Evolutionary conservation across 2,888 invertebrate genomes (phyloP), one percentile per base, ranked within the genome.

Genomic region (Teleogryllus oceanicus): DNA sequence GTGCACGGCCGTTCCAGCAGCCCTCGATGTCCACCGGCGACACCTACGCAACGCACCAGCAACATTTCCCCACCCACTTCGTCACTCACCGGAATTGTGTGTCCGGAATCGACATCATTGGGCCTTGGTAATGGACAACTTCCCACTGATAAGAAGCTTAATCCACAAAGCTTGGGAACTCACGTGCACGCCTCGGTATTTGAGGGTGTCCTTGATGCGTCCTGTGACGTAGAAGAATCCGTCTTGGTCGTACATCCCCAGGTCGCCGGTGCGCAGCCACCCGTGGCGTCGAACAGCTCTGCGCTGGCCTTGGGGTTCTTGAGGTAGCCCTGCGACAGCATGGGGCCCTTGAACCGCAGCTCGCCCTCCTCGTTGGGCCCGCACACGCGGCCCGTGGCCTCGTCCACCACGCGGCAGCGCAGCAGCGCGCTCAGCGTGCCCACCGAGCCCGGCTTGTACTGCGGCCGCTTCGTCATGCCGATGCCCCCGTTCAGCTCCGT

Each of bases 121-220:
- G 24, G 24, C 0, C 4, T 37, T 37, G 24, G 24, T 37, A 37
- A 37, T 37, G 24, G 24, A 37, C 24, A 37, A 37, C 2, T 37
- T 37, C 24, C 24, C 4, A 2, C 4, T 37, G 24, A 37, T 37
- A 2, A 2, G 24, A 37, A 62, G 3, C 62, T 5, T 5, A 2
- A 62, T 16, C 62, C 3, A 62, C 13, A 13, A 18, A 3, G 62
- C 16, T 11, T 62, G 3, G 75, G 24, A 24, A 75, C 18, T 75
- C 21, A 75, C 75, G 21, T 75, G 75, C n/a, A n/a, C 13, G 75
- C 93, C 96, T 86, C 96, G 96, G 85, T 95, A 96, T 86, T 97
- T 97, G 84, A 97, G 96, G 50, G 97, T 90, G 85, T 96, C 96
- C 86, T 97, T 97, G 37, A 96, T 88, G 81, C 97, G 89, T 86